A percentile compares a stretch with the other conserved stretches of the same genome.
phyloP scores from a whole-genome alignment of 2,888 invertebrate genomes.

The Sclerodermus sp. region DNA sequence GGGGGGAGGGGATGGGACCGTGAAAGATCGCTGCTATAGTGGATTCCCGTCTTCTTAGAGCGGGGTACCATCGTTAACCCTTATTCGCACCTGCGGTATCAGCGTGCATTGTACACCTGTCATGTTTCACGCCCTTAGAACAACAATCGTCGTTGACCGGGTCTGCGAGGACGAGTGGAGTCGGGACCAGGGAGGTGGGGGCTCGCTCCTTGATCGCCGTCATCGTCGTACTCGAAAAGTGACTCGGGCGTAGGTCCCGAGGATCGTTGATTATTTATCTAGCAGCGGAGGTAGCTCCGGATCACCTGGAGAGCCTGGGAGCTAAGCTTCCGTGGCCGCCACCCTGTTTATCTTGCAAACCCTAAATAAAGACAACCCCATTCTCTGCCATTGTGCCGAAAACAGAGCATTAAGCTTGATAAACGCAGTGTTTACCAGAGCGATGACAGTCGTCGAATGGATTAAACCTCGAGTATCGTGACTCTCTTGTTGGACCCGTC shows the following conservation, averaged over 20 bases:
- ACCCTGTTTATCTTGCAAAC: constrained; percentile 39
- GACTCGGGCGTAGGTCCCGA: constrained; percentile 27
- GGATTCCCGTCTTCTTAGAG: no score
- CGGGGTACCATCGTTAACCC: constrained; percentile 26
- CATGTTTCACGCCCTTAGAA: constrained; percentile 55
- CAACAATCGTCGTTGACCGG: constrained; percentile 50
- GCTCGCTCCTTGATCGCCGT: constrained; percentile 12
- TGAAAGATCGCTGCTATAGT: constrained; percentile 23
- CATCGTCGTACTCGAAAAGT: constrained; percentile 21
- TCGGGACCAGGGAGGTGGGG: constrained; percentile 1
- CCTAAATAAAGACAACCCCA: constrained; percentile 36
- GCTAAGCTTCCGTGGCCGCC: constrained; percentile 16
- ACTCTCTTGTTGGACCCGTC: no score
- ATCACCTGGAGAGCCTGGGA: constrained; percentile 30
- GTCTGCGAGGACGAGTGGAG: constrained; percentile 33
- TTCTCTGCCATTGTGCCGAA: constrained; percentile 4
- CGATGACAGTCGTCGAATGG: no score
- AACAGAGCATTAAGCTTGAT: constrained; percentile 17
- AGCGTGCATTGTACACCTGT: constrained; percentile 51
- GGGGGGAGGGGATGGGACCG: background rate
- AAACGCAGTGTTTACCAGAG: constrained; percentile 2
- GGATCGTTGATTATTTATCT: constrained; percentile 50
- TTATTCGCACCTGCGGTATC: constrained; percentile 50
- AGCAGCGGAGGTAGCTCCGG: constrained; percentile 32
- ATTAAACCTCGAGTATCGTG: no score